A percentile compares a stretch with the other conserved stretches of the same genome.
These are phyloP conservation scores for Botia kubotai DNA, from an alignment of 2,797 vertebrate species.

Conservation along the genomic window DNA sequence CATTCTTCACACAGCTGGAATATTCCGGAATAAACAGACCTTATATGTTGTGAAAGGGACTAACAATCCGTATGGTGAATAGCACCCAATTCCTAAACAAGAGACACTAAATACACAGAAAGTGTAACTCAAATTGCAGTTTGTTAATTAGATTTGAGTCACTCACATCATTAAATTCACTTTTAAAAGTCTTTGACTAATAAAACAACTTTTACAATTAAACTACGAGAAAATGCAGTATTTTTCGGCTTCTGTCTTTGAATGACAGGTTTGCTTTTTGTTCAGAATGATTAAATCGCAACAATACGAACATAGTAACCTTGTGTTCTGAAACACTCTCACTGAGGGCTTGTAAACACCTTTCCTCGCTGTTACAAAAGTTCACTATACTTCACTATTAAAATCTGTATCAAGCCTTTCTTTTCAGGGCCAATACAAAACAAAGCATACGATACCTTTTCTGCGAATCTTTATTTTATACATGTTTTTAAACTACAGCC, in stretches of 20 bases:
- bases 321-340: not conserved
- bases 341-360: not conserved
- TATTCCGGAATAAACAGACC: slow-evolving; percentile 11
- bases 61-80: slow-evolving; percentile 16
- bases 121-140: slow-evolving; percentile 12
- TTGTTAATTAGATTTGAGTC: not conserved
- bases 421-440: not conserved
- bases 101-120: not conserved
- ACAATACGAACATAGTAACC: not conserved
- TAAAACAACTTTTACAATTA: not conserved
- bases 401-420: not conserved
- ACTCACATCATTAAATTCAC: too few relatives aligned
- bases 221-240: not conserved
- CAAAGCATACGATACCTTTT: not conserved
- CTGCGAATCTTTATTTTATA: not conserved
- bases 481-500: not conserved
- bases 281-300: slow-evolving; percentile 3
- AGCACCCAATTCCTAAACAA: not conserved
- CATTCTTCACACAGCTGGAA: slow-evolving; percentile 33
- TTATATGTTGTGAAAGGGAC: slow-evolving; percentile 28
- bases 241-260: not conserved
- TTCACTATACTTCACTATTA: not conserved
- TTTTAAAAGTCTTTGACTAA: too few relatives aligned
- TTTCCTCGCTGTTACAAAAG: not conserved
- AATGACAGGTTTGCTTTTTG: not conserved